phyloP scores from a whole-genome alignment of 1,140 invertebrate genomes.

The Dendrolimus kikuchii region DNA sequence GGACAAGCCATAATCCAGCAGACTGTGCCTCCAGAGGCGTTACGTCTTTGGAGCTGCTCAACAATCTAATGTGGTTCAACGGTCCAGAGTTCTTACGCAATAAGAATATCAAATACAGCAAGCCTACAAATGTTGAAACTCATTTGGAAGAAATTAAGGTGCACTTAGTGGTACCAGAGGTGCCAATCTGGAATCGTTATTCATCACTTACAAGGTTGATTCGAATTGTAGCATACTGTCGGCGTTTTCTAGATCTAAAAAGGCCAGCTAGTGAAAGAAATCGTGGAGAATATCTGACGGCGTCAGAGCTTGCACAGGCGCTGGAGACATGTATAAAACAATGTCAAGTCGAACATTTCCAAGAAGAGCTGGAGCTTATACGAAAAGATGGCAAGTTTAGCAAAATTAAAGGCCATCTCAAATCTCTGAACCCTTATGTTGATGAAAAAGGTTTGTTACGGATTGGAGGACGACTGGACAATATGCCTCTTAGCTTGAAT shows the following conservation, averaged over 20 bases:
- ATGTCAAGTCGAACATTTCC: no score
- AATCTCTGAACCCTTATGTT: not conserved
- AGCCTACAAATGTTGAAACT: not conserved
- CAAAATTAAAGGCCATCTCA: not conserved
- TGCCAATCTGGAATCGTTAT: no score
- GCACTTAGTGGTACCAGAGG: no score
- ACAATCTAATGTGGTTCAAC: not conserved
- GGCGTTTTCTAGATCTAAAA: no score
- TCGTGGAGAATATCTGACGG: no score
- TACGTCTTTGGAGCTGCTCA: not conserved
- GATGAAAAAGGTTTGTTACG: slow-evolving; percentile 5
- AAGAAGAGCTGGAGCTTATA: no score
- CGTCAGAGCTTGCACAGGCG: no score
- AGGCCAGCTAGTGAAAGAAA: no score
- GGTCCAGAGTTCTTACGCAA: not conserved
- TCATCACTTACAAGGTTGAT: no score
- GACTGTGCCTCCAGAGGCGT: slow-evolving; percentile 3
- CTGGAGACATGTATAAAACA: no score
- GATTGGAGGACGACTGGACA: slow-evolving; percentile 3
- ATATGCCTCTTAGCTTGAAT: not conserved
- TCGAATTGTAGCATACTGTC: no score
- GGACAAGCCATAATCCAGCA: slow-evolving; percentile 1
- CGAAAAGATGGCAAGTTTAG: no score
- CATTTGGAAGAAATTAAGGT: not conserved
- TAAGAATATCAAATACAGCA: slow-evolving; percentile 1